Base-by-base conservation (phyloP, 2,113 vertebrate genomes). In the Turdus rufiventris region DNA sequence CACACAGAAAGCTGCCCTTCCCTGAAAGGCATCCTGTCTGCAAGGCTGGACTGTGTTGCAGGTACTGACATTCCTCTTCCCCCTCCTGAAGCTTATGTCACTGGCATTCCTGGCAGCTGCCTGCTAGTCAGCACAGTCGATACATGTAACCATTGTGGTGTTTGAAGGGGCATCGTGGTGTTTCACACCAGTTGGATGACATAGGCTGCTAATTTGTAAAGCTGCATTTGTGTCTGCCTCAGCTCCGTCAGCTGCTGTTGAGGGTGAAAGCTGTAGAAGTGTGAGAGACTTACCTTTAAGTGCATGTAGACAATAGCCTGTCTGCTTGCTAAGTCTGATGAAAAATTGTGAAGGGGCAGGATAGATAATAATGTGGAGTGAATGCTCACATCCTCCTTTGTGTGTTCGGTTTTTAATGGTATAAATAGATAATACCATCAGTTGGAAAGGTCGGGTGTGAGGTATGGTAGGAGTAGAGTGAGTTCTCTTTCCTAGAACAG, bases 91-190 rank as follows among this genome's bases (percentile, higher is more conserved):
- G 63, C 31, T 62, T 56, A 11, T 38, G 29, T 53, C 2, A 2
- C 51, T 45, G 58, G 2, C 48, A 31, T 74, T 87, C 47, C 61
- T 47, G 11, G 7, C 0, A 2, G 38, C 5, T 1, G 47, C 45
- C 25, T 18, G 6, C 11, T 6, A 50, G 47, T 29, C 6, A 7
- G 40, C 53, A 36, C 28, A 1, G 15, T 50, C 1, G 0, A 25
- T 6, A 3, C 8, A 3, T 82, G 63, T 51, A 58, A 28, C 48
- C 31, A 2, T 15, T 10, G n/a, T 38, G 15, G 8, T 70, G 19
- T 77, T 91, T 45, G 50, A 58, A 6, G 3, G 3, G 7, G 19
- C 38, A 12, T 53, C 0, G 1, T 62, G 40, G 47, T 79, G 85
- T 88, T 88, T 72, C 40, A 42, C 1, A 0, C 25, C 9, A 20